phyloP scores from a whole-genome alignment of 2,113 vertebrate genomes.

The Poeciliopsis occidentalis region DNA sequence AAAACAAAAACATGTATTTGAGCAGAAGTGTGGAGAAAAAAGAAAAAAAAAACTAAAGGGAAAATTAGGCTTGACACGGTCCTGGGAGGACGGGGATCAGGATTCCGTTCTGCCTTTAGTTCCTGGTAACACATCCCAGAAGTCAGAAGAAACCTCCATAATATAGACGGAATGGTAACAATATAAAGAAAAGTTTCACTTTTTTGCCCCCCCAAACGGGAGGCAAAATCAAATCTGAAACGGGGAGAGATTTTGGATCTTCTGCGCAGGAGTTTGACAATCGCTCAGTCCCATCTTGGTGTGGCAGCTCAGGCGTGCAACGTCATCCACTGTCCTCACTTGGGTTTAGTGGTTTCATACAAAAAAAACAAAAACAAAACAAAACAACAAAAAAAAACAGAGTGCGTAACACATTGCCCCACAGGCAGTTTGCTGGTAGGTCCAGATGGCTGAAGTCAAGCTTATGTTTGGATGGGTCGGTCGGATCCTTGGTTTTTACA shows the following conservation, averaged over 20 bases:
- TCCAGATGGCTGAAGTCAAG: conserved; percentile 62
- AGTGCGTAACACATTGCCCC: no score
- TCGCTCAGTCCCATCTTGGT: no score
- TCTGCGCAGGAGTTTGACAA: no score
- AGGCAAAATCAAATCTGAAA: no score
- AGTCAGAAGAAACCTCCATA: conserved; percentile 43
- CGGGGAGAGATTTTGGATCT: no score
- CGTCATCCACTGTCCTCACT: no score
- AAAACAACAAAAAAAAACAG: no score
- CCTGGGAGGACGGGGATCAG: background rate
- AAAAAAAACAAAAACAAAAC: no score
- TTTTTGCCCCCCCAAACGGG: conserved; percentile 9
- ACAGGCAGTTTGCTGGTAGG: conserved; percentile 65
- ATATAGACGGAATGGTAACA: conserved; percentile 31
- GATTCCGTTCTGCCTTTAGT: conserved; percentile 44
- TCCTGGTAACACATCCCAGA: conserved; percentile 74
- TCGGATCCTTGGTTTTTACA: conserved; percentile 25
- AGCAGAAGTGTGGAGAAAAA: no score
- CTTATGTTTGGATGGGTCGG: conserved; percentile 38
- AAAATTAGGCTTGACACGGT: conserved; percentile 19
- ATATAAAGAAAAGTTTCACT: conserved; percentile 40
- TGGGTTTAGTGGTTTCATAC: no score
- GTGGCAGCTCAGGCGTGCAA: no score
- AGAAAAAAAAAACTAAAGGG: conserved; percentile 31
- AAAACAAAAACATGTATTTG: no score